These are phyloP conservation scores for Ecdyonurus torrentis DNA, from an alignment of 2,888 invertebrate species.

Conservation along the genomic window DNA sequence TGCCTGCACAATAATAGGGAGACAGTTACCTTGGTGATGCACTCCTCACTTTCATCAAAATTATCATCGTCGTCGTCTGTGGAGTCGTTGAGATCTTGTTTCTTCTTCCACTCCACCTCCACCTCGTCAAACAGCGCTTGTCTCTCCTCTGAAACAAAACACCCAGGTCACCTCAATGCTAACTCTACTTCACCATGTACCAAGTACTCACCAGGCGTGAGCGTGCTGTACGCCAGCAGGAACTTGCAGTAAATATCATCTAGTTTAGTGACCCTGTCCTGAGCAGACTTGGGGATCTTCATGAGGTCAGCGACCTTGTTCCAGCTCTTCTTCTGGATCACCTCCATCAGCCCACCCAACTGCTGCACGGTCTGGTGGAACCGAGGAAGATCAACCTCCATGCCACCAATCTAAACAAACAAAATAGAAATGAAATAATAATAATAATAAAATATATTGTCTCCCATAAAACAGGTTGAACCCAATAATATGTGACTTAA, in stretches of 20 bases:
- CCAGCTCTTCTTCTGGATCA: constrained; percentile 81
- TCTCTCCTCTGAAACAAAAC: constrained; percentile 41
- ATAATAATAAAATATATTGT: too few species aligned
- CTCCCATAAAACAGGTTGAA: too few species aligned
- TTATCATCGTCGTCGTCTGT: constrained; percentile 28
- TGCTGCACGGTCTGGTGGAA: constrained; percentile 72
- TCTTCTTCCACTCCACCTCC: constrained; percentile 54
- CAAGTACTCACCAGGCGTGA: constrained; percentile 44
- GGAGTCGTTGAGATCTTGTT: constrained; percentile 27
- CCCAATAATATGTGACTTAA: too few species aligned
- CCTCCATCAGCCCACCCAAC: constrained; percentile 69
- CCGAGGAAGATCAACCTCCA: constrained; percentile 77
- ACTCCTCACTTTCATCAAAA: constrained; percentile 45
- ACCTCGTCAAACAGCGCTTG: constrained; percentile 54
- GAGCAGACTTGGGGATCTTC: constrained; percentile 62
- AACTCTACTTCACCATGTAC: neutral
- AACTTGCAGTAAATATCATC: constrained; percentile 86
- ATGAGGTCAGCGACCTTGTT: constrained; percentile 73
- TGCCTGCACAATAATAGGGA: too few species aligned
- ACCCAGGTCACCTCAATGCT: too few species aligned
- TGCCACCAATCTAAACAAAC: constrained; percentile 56
- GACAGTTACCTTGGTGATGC: constrained; percentile 50
- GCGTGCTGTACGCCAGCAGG: constrained; percentile 71
- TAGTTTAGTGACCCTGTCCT: constrained; percentile 62
- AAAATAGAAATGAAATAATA: too few species aligned